Evolutionary conservation across 2,113 vertebrate genomes (phyloP).

Genomic region (Nannobrachium achirus): DNA sequence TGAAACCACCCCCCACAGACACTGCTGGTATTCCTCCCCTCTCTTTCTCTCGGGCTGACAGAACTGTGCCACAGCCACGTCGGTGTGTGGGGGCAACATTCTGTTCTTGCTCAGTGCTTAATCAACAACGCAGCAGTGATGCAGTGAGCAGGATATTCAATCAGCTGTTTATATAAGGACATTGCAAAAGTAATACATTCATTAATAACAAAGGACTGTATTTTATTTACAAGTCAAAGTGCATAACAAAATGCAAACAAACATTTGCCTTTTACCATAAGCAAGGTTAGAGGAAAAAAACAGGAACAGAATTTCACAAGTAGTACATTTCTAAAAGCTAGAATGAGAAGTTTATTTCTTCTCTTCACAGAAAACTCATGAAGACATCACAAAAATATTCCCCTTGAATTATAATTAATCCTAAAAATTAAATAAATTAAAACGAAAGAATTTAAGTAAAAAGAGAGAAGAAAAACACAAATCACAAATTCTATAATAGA

Average conservation of each 20-base stretch:
- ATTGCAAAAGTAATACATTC: slow-evolving; percentile 15
- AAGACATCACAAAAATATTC: too few relatives aligned
- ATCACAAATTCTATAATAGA: too few relatives aligned
- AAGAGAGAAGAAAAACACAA: too few relatives aligned
- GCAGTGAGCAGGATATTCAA: neutral
- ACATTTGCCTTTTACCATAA: neutral
- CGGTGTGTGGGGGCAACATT: neutral
- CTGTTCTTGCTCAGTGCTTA: slow-evolving; percentile 10
- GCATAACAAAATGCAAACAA: slow-evolving; percentile 17
- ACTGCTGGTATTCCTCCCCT: slow-evolving; percentile 1
- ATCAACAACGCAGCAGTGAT: neutral
- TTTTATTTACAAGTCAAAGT: slow-evolving; percentile 2
- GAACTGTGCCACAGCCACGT: neutral
- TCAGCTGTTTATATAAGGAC: neutral
- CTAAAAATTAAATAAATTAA: too few relatives aligned
- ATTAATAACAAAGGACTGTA: neutral
- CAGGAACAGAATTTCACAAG: too few relatives aligned
- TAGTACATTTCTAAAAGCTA: too few relatives aligned
- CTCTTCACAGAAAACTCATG: too few relatives aligned
- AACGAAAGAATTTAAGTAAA: too few relatives aligned
- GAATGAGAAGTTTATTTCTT: too few relatives aligned
- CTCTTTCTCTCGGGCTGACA: slow-evolving; percentile 8
- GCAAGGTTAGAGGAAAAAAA: neutral
- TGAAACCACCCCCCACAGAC: neutral
- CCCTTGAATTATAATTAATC: too few relatives aligned